Percentiles rank a stretch among this genome's conserved stretches.
These are phyloP conservation scores for Porphyrio hochstetteri DNA, from an alignment of 2,113 vertebrate species.

Conservation along the genomic window DNA sequence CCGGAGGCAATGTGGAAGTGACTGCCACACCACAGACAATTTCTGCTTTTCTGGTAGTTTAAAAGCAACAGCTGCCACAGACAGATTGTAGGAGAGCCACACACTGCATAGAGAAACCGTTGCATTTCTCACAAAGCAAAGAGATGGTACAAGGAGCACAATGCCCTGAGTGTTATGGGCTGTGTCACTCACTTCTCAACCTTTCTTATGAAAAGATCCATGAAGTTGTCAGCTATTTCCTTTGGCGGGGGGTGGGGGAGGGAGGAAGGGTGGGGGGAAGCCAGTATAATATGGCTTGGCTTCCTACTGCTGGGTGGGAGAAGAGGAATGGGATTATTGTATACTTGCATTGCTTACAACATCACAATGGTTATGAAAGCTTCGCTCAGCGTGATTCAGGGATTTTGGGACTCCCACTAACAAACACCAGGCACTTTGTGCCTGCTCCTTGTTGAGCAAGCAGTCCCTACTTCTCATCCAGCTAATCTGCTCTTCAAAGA, in stretches of 20 bases:
- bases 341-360: neutral
- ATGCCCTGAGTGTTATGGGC: neutral
- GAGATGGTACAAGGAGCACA: neutral
- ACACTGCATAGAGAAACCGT: neutral
- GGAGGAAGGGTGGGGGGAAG: too few relatives aligned
- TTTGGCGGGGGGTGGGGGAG: neutral
- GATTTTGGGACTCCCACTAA: neutral
- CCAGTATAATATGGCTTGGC: neutral
- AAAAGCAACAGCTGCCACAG: conserved; percentile 1
- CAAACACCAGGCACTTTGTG: neutral
- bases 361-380: neutral
- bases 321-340: neutral
- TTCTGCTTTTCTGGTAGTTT: neutral
- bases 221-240: neutral
- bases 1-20: neutral
- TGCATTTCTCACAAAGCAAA: neutral
- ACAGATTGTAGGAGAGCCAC: neutral
- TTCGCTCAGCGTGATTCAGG: neutral
- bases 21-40: neutral
- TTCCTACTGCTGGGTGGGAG: neutral
- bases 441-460: neutral
- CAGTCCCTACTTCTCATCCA: neutral
- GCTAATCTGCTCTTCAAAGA: neutral
- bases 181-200: neutral
- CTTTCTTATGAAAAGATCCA: neutral